These are phyloP conservation scores for Erpobdella octoculata DNA, from an alignment of 2,888 invertebrate genomes.

Conservation along the genomic window DNA sequence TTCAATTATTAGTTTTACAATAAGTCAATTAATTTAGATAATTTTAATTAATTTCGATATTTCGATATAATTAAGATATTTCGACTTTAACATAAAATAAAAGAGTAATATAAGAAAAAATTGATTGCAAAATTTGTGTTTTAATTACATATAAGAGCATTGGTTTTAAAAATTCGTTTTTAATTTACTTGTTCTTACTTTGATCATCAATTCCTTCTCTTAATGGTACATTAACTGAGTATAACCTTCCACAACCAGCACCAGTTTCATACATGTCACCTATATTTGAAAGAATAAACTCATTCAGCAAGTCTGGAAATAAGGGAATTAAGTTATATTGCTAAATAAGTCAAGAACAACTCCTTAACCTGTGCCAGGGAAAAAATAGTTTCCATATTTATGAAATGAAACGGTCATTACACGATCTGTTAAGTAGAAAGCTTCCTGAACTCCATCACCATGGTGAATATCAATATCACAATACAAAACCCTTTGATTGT, in stretches of 20 bases:
- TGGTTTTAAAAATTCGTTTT: too few relatives aligned
- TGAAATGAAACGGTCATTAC: constrained; percentile 99
- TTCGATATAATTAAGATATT: too few relatives aligned
- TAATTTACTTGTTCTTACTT: too few relatives aligned
- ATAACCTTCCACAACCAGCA: constrained; percentile 86
- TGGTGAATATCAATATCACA: constrained; percentile 99
- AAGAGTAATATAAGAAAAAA: too few relatives aligned
- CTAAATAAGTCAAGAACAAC: not conserved
- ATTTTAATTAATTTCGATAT: too few relatives aligned
- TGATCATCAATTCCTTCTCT: constrained; percentile 92
- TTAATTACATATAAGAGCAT: too few relatives aligned
- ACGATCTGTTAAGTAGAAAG: constrained; percentile 89
- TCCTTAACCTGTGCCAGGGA: constrained; percentile 70
- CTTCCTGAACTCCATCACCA: constrained; percentile 73
- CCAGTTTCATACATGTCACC: constrained; percentile 97
- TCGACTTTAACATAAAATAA: too few relatives aligned
- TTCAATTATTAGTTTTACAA: too few relatives aligned
- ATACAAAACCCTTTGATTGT: constrained; percentile 86
- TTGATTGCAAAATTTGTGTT: too few relatives aligned
- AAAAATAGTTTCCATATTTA: constrained; percentile 94
- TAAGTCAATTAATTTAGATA: too few relatives aligned
- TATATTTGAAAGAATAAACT: constrained; percentile 37
- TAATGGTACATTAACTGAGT: constrained; percentile 93
- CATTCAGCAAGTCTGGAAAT: not conserved
- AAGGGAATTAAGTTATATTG: not conserved